A percentile compares a stretch with the other conserved stretches of the same genome.
phyloP scores from a whole-genome alignment of 2,888 invertebrate genomes.

The Stegophylla sp. region DNA sequence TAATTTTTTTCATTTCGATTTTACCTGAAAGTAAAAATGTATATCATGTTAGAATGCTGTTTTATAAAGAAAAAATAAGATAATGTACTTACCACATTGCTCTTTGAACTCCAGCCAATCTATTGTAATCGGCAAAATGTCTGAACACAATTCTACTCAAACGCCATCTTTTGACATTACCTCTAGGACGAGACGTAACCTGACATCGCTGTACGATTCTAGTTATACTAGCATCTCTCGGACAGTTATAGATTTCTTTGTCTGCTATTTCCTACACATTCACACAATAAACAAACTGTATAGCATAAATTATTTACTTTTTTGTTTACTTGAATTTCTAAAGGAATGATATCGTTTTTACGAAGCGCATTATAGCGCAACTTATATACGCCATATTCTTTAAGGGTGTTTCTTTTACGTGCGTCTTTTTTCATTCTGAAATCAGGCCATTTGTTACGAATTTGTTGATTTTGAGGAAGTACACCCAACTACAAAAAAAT shows the following conservation, averaged over 20 bases:
- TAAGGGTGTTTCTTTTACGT: slow-evolving; percentile 77
- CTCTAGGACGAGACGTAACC: slow-evolving; percentile 85
- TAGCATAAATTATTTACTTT: background rate
- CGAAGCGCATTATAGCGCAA: slow-evolving; percentile 82
- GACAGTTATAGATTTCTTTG: slow-evolving; percentile 77
- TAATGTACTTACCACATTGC: slow-evolving; percentile 81
- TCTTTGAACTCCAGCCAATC: slow-evolving; percentile 87
- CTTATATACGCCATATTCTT: slow-evolving; percentile 78
- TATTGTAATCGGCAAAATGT: slow-evolving; percentile 90
- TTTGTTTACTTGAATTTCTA: slow-evolving; percentile 70
- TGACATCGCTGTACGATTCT: slow-evolving; percentile 78
- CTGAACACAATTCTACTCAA: slow-evolving; percentile 91
- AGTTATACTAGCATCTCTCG: slow-evolving; percentile 75
- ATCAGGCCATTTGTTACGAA: slow-evolving; percentile 71
- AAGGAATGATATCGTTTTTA: slow-evolving; percentile 84
- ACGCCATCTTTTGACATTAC: slow-evolving; percentile 81
- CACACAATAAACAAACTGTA: background rate
- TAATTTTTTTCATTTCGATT: background rate
- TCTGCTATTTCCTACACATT: slow-evolving; percentile 76
- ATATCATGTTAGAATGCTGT: background rate
- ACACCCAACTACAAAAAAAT: slow-evolving; percentile 41
- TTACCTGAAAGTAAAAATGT: slow-evolving; percentile 38
- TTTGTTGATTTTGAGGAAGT: slow-evolving; percentile 56
- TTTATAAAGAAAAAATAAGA: background rate
- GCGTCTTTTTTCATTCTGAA: slow-evolving; percentile 87